Conservation (phyloP, 2,888 invertebrate genomes). For the Archips xylosteana region DNA sequence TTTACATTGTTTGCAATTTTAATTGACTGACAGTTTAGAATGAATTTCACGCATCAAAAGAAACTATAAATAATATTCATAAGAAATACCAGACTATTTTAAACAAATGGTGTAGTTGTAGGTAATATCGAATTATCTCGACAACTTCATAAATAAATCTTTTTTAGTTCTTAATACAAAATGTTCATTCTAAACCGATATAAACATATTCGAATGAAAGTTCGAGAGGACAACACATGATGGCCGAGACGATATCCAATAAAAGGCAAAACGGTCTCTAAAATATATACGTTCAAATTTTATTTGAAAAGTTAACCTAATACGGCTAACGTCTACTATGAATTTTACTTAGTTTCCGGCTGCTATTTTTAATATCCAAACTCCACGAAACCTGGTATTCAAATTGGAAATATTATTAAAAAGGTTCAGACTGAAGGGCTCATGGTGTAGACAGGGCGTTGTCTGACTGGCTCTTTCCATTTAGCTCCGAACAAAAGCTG, state of each 20-base stretch:
- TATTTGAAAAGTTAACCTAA: conserved; percentile 9
- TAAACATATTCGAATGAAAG: no score
- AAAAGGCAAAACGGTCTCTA: not conserved
- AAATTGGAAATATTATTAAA: conserved; percentile 6
- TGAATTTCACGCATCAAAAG: no score
- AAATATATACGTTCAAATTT: not conserved
- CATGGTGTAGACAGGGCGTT: not conserved
- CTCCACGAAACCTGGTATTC: not conserved
- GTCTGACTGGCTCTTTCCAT: not conserved
- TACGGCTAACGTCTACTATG: not conserved
- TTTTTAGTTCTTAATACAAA: not conserved
- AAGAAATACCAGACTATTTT: no score
- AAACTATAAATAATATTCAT: no score
- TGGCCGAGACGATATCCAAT: not conserved
- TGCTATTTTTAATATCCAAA: not conserved
- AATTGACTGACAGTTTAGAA: no score
- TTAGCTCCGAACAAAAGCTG: not conserved
- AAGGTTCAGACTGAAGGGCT: not conserved
- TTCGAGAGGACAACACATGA: no score
- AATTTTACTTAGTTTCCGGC: not conserved
- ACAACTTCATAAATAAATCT: no score
- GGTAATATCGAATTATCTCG: no score
- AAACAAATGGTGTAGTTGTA: no score
- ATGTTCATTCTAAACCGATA: not conserved
- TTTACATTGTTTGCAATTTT: no score